These are phyloP conservation scores for Agelas oroides DNA, from an alignment of 37 sponge, comb jelly and placozoan genomes.

Conservation along the genomic window DNA sequence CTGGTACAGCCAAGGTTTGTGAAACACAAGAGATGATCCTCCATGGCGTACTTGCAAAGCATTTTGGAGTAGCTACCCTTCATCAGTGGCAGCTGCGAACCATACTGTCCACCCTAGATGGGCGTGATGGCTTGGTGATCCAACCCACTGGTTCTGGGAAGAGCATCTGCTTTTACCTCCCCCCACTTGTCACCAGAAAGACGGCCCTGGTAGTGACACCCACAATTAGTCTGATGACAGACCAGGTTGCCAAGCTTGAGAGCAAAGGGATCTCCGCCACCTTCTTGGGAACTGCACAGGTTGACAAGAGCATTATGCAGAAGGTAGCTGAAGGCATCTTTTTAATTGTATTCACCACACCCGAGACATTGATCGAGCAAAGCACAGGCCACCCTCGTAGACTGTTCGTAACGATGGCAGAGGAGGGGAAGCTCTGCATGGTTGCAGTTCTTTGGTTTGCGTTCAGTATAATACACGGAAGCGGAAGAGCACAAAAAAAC, in stretches of 20 bases:
- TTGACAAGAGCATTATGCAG: too few relatives aligned
- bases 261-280: neutral
- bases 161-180: constrained; percentile 17
- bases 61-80: constrained; percentile 7
- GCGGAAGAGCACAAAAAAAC: too few relatives aligned
- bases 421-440: neutral
- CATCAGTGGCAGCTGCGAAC: constrained; percentile 13
- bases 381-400: neutral
- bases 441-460: too few relatives aligned
- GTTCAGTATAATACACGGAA: too few relatives aligned
- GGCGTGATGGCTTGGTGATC: constrained; percentile 6
- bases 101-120: neutral
- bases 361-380: too few relatives aligned
- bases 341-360: too few relatives aligned
- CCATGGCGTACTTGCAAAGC: too few relatives aligned
- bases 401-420: constrained; percentile 4
- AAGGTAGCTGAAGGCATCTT: too few relatives aligned
- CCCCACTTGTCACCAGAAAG: neutral
- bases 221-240: constrained; percentile 36
- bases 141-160: too few relatives aligned
- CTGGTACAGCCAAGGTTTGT: too few relatives aligned
- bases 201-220: constrained; percentile 34
- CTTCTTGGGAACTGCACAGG: too few relatives aligned
- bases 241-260: neutral
- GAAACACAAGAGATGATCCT: too few relatives aligned